A percentile compares a stretch with the other conserved stretches of the same genome.
phyloP scores from a whole-genome alignment of 2,888 invertebrate species.

The Himalopsyche japonica region DNA sequence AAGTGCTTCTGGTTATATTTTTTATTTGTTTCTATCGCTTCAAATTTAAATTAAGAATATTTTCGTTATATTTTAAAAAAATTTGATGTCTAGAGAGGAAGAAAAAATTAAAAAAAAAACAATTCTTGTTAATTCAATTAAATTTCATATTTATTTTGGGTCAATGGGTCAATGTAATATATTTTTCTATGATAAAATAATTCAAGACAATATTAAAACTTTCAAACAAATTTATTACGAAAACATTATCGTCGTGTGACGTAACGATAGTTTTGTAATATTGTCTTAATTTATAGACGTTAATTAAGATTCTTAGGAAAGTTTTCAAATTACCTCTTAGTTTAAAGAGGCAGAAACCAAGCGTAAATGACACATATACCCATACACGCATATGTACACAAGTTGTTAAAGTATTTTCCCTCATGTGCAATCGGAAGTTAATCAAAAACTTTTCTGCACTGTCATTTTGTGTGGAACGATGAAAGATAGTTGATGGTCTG shows the following conservation, averaged over 20 bases:
- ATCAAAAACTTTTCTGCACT: constrained; percentile 24
- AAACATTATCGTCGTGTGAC: background rate
- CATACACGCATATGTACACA: background rate
- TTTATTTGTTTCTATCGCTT: no score
- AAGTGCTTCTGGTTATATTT: no score
- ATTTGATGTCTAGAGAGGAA: no score
- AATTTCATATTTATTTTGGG: no score
- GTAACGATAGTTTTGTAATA: background rate
- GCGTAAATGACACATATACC: background rate
- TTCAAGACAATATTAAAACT: no score
- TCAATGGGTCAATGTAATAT: no score
- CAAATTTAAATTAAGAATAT: no score
- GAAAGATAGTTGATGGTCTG: background rate
- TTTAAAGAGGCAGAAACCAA: background rate
- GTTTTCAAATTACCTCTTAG: background rate
- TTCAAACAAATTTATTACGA: no score
- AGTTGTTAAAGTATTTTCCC: background rate
- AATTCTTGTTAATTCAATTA: no score
- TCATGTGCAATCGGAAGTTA: constrained; percentile 26
- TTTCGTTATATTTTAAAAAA: no score
- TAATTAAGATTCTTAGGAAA: background rate
- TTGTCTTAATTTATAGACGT: background rate
- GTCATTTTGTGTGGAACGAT: constrained; percentile 1
- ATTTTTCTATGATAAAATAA: no score
- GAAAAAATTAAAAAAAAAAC: no score